These are phyloP conservation scores for Phodopus roborovskii DNA, from an alignment of 2,113 vertebrate genomes.

Conservation along the genomic window DNA sequence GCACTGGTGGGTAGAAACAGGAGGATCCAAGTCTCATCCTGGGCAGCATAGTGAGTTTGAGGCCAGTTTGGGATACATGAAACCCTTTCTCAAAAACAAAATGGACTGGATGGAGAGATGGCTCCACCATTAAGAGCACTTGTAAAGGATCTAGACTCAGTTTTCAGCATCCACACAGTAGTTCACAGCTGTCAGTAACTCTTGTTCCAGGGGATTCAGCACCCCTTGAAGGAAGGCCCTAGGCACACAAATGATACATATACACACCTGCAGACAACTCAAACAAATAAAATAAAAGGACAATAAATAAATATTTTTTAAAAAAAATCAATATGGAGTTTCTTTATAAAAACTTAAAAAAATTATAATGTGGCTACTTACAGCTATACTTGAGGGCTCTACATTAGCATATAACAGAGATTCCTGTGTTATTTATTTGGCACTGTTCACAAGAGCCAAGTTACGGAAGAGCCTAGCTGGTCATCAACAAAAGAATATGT, in stretches of 20 bases:
- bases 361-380: not conserved
- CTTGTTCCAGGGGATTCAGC: not conserved
- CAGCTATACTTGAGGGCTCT: not conserved
- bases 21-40: not conserved
- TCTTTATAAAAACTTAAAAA: not conserved
- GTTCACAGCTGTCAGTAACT: not conserved
- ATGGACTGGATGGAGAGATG: not conserved
- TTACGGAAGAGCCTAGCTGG: no score
- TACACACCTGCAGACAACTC: not conserved
- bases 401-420: not conserved
- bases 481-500: not conserved
- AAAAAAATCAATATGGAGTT: not conserved
- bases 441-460: not conserved
- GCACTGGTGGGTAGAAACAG: not conserved
- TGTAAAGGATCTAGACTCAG: not conserved
- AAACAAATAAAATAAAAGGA: not conserved
- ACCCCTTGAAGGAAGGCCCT: not conserved
- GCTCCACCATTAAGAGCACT: not conserved
- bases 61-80: not conserved
- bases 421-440: not conserved
- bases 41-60: not conserved
- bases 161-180: not conserved
- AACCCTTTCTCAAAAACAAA: not conserved
- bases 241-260: not conserved
- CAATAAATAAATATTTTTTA: not conserved